A percentile compares a stretch with the other conserved stretches of the same genome.
Conservation (phyloP, 2,113 vertebrate species). For the Neogobius melanostomus region DNA sequence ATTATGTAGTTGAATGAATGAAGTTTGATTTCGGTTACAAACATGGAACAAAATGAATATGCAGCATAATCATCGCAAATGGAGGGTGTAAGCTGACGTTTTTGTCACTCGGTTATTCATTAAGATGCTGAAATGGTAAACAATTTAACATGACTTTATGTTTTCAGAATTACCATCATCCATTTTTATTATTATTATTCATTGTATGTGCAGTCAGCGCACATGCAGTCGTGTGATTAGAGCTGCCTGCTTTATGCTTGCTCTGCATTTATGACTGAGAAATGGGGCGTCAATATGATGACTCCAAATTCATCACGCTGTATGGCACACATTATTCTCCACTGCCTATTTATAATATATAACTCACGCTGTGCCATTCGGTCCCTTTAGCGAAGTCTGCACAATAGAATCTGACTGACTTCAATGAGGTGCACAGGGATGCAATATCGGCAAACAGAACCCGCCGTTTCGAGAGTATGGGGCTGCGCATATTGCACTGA, state of each 20-base stretch:
- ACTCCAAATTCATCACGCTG: conserved; percentile 42
- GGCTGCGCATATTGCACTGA: conserved; percentile 2
- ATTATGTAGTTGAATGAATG: no score
- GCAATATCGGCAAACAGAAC: conserved; percentile 30
- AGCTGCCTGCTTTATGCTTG: conserved; percentile 28
- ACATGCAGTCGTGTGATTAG: conserved; percentile 28
- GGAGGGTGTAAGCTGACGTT: no score
- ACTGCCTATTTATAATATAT: conserved; percentile 51
- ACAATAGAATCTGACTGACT: conserved; percentile 36
- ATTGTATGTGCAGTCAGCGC: conserved; percentile 2
- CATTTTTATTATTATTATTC: neutral
- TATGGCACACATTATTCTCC: conserved; percentile 41
- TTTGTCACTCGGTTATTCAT: no score
- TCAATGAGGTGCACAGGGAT: conserved; percentile 31
- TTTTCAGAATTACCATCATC: no score
- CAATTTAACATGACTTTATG: no score
- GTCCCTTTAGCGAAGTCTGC: neutral
- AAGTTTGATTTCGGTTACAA: no score
- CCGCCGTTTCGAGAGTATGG: neutral
- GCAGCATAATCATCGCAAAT: no score
- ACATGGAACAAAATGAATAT: no score
- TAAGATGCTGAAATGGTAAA: no score
- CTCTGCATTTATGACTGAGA: conserved; percentile 30
- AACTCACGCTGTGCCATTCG: conserved; percentile 35
- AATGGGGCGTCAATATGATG: conserved; percentile 38